Evolutionary conservation across 2,113 vertebrate genomes (phyloP), one percentile per base, ranked within the genome.

Genomic region (Caretta caretta): DNA sequence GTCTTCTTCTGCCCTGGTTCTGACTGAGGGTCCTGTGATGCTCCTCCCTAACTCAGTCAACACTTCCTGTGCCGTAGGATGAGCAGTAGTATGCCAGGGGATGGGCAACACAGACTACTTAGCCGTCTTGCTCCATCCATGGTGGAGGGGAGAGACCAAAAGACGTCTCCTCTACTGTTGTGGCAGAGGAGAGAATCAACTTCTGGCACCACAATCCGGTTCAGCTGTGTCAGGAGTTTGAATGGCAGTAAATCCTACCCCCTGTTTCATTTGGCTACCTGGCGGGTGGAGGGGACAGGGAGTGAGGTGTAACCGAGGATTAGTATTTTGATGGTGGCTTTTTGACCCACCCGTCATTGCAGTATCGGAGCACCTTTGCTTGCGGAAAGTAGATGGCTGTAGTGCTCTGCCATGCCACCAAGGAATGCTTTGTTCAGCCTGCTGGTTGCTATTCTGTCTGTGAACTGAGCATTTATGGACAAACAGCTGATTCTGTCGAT

Each of bases 391-490:
- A 72, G 2, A 8, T 48, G 48, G 3, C 57, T 19, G 72, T 56
- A 35, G 35, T 76, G 42, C 1, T 0, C 53, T 89, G 62, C 42
- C 3, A 5, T 31, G 12, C 62, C n/a, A 16, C 25, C 38, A 3
- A 65, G 51, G 80, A 53, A 20, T 35, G 59, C 31, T 65, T 65
- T 35, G 62, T 62, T 50, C 4, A 59, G 31, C 22, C 78, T 88
- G 62, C 62, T 31, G 16, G 59, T 20, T 9, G 83, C 27, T n/a
- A 19, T 13, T 4, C 80, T 49, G 3, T 84, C 38, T 80, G 62
- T 4, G 13, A 49, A 10, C 8, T 94, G 16, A 0, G 4, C 0
- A 0, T 29, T 20, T 20, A 35, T 56, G 3, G 65, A 49, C 24
- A 48, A 78, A 27, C 46, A 8, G 65, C 22, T 87, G 80, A 10